These are phyloP conservation scores for Andrena minutula DNA, from an alignment of 2,888 invertebrate species.

Conservation along the genomic window DNA sequence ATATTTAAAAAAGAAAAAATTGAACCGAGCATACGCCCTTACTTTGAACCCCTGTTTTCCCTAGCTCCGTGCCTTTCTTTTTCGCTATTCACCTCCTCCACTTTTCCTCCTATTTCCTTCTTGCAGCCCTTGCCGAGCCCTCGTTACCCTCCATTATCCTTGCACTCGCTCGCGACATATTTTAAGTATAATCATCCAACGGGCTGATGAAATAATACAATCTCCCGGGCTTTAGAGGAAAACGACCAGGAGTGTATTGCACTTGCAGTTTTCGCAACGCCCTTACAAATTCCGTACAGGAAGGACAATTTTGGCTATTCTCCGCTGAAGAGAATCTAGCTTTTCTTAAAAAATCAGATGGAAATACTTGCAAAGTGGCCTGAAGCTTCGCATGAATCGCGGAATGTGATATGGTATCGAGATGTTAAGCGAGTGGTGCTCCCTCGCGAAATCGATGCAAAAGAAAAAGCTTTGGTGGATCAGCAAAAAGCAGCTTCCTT, in stretches of 20 bases:
- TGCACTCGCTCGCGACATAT: constrained; percentile 20
- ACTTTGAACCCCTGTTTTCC: constrained; percentile 9
- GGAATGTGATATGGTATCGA: too few species aligned
- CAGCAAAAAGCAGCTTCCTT: too few species aligned
- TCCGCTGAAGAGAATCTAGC: not conserved
- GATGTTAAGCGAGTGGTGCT: too few species aligned
- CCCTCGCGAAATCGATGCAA: too few species aligned
- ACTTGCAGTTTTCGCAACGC: not conserved
- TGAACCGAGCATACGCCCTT: constrained; percentile 17
- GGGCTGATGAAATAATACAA: constrained; percentile 8
- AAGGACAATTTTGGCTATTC: too few species aligned
- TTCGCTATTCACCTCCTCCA: not conserved
- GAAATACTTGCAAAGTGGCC: not conserved
- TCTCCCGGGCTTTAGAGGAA: not conserved
- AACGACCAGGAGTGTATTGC: not conserved
- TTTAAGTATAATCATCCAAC: constrained; percentile 33
- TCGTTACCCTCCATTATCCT: constrained; percentile 43
- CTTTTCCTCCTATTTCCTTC: constrained; percentile 5
- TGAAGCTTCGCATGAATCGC: not conserved
- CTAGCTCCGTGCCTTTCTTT: not conserved
- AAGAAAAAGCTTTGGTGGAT: too few species aligned
- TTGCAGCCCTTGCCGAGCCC: not conserved
- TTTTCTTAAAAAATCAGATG: not conserved
- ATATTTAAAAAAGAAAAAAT: constrained; percentile 50
- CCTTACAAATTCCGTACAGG: not conserved